A percentile compares a stretch with the other conserved stretches of the same genome.
phyloP scores from a whole-genome alignment of 2,113 vertebrate species.

The Lepus timidus region DNA sequence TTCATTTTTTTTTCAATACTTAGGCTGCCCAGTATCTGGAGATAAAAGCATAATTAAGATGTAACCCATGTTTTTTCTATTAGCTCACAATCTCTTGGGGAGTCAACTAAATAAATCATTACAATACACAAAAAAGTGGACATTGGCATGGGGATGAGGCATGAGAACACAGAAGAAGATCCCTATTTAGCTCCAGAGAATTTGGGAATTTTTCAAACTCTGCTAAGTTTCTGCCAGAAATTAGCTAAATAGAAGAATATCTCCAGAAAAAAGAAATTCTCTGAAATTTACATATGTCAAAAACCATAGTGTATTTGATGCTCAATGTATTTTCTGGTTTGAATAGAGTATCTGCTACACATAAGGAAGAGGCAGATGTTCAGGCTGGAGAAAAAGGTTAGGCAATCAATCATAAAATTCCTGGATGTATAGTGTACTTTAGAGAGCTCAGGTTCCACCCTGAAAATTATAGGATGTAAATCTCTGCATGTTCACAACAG shows the following conservation, averaged over 20 bases:
- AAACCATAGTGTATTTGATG: neutral
- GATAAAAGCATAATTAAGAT: neutral
- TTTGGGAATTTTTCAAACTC: neutral
- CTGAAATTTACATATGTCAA: neutral
- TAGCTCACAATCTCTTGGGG: neutral
- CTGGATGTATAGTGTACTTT: neutral
- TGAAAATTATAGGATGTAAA: neutral
- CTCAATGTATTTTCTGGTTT: neutral
- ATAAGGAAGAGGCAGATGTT: neutral
- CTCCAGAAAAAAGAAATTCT: neutral
- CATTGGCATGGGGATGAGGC: neutral
- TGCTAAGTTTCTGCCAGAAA: neutral
- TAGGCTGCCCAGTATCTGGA: neutral
- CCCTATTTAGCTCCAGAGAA: neutral
- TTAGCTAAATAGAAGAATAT: neutral
- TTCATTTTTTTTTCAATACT: neutral
- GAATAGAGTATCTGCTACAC: neutral
- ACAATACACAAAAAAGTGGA: neutral
- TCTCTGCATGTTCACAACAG: neutral
- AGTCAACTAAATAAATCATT: constrained; percentile 11
- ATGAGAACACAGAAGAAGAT: neutral
- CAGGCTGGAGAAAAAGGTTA: neutral
- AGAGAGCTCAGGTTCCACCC: neutral
- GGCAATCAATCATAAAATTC: neutral
- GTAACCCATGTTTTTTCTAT: neutral